Percentiles rank a stretch among this genome's conserved stretches.
These are phyloP conservation scores for Papilio aristodemus DNA, from an alignment of 1,140 invertebrate species.

Conservation along the genomic window DNA sequence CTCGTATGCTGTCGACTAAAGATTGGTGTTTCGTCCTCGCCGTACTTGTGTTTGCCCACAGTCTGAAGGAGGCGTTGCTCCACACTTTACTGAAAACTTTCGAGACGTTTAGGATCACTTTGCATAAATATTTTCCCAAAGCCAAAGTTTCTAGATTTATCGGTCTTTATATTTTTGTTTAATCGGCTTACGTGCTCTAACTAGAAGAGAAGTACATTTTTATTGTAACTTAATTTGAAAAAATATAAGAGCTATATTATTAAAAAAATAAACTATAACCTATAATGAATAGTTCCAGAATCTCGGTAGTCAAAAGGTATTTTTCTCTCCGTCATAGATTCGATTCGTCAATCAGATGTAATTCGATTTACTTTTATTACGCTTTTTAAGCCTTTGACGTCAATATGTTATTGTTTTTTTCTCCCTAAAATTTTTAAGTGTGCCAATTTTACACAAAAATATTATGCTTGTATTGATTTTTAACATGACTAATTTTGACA, in stretches of 20 bases:
- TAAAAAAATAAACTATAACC: too few relatives aligned
- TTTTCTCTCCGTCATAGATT: background rate
- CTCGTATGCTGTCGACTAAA: too few relatives aligned
- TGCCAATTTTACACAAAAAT: too few relatives aligned
- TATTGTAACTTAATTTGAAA: too few relatives aligned
- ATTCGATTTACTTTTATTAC: background rate
- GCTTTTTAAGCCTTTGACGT: background rate
- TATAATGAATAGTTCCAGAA: too few relatives aligned
- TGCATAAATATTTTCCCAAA: background rate
- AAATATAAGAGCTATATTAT: background rate
- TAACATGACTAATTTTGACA: background rate
- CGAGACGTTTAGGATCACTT: background rate
- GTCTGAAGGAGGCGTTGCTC: background rate
- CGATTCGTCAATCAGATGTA: background rate
- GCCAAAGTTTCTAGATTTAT: background rate
- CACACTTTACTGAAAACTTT: background rate
- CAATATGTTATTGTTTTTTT: background rate
- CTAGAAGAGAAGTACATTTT: too few relatives aligned
- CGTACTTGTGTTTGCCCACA: background rate
- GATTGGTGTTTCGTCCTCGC: too few relatives aligned
- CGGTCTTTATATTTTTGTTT: background rate
- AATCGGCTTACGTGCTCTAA: too few relatives aligned
- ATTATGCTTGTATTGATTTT: too few relatives aligned
- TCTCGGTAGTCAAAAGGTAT: too few relatives aligned
- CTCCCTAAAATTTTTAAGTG: background rate